Evolutionary conservation across 2,888 invertebrate species (phyloP), one percentile per base, ranked within the genome.

Genomic region (Erpobdella octoculata): DNA sequence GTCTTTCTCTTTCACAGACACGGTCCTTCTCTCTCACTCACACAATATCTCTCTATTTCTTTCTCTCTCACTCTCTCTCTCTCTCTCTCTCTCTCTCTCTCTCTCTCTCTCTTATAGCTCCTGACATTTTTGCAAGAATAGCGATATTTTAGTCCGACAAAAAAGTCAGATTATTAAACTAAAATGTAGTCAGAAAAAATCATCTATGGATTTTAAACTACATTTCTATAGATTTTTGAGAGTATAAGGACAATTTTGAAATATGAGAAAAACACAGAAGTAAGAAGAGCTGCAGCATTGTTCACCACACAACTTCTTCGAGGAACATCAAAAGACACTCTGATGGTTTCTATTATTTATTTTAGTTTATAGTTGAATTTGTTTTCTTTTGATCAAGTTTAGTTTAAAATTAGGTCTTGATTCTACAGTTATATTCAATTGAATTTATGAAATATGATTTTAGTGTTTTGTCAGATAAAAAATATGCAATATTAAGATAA

Each of bases 251-350:
- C 86, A 76, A 86, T 90, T 76, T 85, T 91, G 78, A 86, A 88
- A 79, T 87, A 87, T 0, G 92, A 92, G 79, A 87, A 88, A 78
- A 86, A 88, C 35, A 83, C 87, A 2, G 89, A 90, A 82, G 90
- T 91, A 46, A 86, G 91, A 69, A 86, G 91, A 78, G 91, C 91
- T 4, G 90, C 90, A 5, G 89, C 90, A 18, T 86, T 91, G 83
- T 88, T 91, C n/a, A 86, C 90, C 74, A 87, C 89, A 48, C 86
- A 89, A 77, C 82, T 92, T 66, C 84, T 92, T 58, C 87, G 88
- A 78, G 92, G 92, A 8, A 84, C 91, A 15, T 90, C 89, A 38
- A 87, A 86, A 78, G 89, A 90, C 76, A 87, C 88, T 31, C 83
- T 91, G n/a, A n/a, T n/a, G n/a, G n/a, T n/a, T n/a, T n/a, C n/a